Percentiles rank a stretch among this genome's conserved stretches.
Conservation (phyloP, 2,888 invertebrate genomes). For the Orthonevra nobilis region DNA sequence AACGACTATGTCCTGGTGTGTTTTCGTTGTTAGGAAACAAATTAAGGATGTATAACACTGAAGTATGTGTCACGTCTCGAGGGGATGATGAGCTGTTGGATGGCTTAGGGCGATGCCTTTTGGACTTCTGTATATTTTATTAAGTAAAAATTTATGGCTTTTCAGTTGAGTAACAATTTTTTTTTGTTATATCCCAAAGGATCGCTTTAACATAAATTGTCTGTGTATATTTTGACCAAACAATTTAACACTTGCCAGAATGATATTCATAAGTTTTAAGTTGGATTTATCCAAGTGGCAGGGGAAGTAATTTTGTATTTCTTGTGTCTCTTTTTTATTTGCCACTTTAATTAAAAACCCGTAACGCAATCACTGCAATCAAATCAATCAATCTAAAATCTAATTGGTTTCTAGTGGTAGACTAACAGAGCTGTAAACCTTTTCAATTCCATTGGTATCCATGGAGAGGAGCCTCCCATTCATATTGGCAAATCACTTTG, state of each 20-base stretch:
- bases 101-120: not conserved
- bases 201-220: constrained; percentile 12
- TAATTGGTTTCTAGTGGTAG: constrained; percentile 2
- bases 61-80: constrained; percentile 55
- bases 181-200: constrained; percentile 9
- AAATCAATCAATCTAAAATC: constrained; percentile 51
- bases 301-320: not conserved
- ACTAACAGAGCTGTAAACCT: not conserved
- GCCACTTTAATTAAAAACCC: constrained; percentile 34
- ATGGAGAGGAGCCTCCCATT: constrained; percentile 7
- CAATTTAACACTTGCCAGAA: constrained; percentile 1
- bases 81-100: constrained; percentile 8
- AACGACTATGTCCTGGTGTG: constrained; percentile 27
- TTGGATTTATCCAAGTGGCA: not conserved
- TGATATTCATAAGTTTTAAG: not conserved
- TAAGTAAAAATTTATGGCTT: constrained; percentile 18
- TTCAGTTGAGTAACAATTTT: not conserved
- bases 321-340: constrained; percentile 26
- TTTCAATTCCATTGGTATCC: constrained; percentile 19
- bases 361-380: constrained; percentile 8
- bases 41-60: constrained; percentile 35
- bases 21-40: constrained; percentile 28
- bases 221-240: not conserved
- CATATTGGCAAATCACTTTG: constrained; percentile 53
- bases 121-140: not conserved